Evolutionary conservation across 1,140 invertebrate genomes (phyloP).

Genomic region (Antheraea mylitta): DNA sequence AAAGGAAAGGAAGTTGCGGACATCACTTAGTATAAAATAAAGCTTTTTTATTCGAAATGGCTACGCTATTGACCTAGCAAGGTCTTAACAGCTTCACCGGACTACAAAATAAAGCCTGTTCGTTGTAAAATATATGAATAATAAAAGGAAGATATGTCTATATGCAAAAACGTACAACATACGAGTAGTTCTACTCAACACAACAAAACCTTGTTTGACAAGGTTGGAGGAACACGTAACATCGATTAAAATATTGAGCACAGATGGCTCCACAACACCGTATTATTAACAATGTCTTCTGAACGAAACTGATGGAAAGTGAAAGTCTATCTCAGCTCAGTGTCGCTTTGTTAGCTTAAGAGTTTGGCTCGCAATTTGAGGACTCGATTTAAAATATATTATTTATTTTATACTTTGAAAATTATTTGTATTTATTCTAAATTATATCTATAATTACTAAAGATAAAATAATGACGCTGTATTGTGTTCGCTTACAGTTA

Average conservation of each 20-base stretch:
- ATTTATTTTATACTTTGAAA: background rate
- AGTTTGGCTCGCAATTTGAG: background rate
- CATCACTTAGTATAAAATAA: no score
- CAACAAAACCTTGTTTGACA: background rate
- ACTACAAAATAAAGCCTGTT: no score
- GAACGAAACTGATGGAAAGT: conserved; percentile 3
- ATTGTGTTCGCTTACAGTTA: background rate
- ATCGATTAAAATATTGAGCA: background rate
- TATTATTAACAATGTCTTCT: conserved; percentile 10
- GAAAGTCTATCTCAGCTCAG: background rate
- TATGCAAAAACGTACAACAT: background rate
- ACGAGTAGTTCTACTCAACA: background rate
- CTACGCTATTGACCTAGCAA: no score
- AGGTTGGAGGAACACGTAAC: background rate
- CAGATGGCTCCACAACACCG: background rate
- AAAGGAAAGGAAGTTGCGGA: no score
- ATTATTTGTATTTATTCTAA: background rate
- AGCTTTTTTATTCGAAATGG: no score
- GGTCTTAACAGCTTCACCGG: no score
- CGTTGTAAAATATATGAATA: no score
- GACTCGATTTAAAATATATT: background rate
- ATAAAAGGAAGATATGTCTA: no score
- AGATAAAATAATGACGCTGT: no score
- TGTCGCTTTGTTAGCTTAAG: background rate
- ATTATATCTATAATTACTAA: background rate